phyloP scores from a whole-genome alignment of 2,888 invertebrate genomes.

The Drosophila buzzatii region DNA sequence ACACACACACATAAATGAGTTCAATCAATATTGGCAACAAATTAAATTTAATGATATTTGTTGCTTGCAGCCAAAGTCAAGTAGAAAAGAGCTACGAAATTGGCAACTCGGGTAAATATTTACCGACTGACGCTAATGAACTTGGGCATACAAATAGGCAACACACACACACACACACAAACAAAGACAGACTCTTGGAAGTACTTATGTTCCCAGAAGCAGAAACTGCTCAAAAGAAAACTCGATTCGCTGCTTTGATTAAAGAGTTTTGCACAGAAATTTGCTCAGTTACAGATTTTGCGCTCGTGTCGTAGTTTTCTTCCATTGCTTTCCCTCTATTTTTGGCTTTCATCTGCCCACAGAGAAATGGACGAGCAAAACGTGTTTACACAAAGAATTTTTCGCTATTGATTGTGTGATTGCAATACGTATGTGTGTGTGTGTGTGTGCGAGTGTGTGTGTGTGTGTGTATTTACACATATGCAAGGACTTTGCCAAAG shows the following conservation, averaged over 20 bases:
- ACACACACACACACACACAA: slow-evolving; percentile 33
- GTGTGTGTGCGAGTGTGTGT: slow-evolving; percentile 8
- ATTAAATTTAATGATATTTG: slow-evolving; percentile 80
- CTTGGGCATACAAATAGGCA: slow-evolving; percentile 73
- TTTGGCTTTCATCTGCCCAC: slow-evolving; percentile 38
- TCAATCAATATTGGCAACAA: slow-evolving; percentile 77
- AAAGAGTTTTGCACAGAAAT: slow-evolving; percentile 62
- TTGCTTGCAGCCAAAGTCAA: slow-evolving; percentile 59
- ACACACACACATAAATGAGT: slow-evolving; percentile 20
- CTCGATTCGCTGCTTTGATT: slow-evolving; percentile 51
- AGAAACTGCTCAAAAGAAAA: slow-evolving; percentile 22
- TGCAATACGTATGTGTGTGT: slow-evolving; percentile 28
- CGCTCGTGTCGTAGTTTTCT: slow-evolving; percentile 28
- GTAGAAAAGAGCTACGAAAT: slow-evolving; percentile 48
- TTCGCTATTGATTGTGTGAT: slow-evolving; percentile 68
- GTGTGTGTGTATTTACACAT: slow-evolving; percentile 29
- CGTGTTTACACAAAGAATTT: slow-evolving; percentile 73
- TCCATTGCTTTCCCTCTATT: background rate
- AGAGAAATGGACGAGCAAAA: slow-evolving; percentile 36
- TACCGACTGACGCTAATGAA: slow-evolving; percentile 80
- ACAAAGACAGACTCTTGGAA: slow-evolving; percentile 5
- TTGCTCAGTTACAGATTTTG: slow-evolving; percentile 50
- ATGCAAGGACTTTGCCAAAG: slow-evolving; percentile 32
- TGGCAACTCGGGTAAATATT: slow-evolving; percentile 75
- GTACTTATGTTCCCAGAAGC: slow-evolving; percentile 37